Conservation (phyloP, 2,797 vertebrate species). For the Leptatherina wallacei region DNA sequence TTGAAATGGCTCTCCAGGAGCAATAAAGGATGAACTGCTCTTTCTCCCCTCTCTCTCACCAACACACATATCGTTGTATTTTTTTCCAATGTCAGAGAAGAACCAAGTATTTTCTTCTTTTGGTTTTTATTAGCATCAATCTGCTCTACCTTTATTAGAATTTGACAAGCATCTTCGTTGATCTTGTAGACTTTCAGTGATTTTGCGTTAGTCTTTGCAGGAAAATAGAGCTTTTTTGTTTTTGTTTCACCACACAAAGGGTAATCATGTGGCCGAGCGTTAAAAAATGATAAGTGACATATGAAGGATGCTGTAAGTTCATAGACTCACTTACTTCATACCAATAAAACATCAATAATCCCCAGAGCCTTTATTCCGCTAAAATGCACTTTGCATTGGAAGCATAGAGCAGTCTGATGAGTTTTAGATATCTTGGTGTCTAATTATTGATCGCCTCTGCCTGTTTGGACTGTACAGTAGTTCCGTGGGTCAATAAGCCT, state of each 20-base stretch:
- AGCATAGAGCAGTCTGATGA: constrained; percentile 69
- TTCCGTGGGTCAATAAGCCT: constrained; percentile 65
- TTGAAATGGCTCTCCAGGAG: constrained; percentile 91
- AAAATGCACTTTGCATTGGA: constrained; percentile 74
- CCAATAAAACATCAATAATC: constrained; percentile 71
- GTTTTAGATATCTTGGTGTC: constrained; percentile 72
- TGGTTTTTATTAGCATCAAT: constrained; percentile 53
- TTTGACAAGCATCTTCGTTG: constrained; percentile 5
- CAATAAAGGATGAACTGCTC: constrained; percentile 85
- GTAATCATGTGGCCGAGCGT: constrained; percentile 53
- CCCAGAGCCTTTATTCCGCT: constrained; percentile 59
- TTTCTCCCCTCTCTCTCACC: constrained; percentile 55
- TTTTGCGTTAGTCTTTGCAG: constrained; percentile 33
- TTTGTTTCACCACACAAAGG: constrained; percentile 34
- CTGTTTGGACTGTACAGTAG: constrained; percentile 65
- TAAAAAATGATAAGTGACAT: constrained; percentile 49
- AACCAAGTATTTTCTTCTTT: constrained; percentile 40
- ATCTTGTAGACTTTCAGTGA: constrained; percentile 56
- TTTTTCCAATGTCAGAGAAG: constrained; percentile 68
- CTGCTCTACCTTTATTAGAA: constrained; percentile 21
- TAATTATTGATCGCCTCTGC: constrained; percentile 70
- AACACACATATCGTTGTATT: constrained; percentile 52
- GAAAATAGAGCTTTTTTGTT: constrained; percentile 52
- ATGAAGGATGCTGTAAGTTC: constrained; percentile 60
- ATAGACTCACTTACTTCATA: constrained; percentile 56